Evolutionary conservation across 2,888 invertebrate genomes (phyloP).

Genomic region (Sympetrum striolatum): DNA sequence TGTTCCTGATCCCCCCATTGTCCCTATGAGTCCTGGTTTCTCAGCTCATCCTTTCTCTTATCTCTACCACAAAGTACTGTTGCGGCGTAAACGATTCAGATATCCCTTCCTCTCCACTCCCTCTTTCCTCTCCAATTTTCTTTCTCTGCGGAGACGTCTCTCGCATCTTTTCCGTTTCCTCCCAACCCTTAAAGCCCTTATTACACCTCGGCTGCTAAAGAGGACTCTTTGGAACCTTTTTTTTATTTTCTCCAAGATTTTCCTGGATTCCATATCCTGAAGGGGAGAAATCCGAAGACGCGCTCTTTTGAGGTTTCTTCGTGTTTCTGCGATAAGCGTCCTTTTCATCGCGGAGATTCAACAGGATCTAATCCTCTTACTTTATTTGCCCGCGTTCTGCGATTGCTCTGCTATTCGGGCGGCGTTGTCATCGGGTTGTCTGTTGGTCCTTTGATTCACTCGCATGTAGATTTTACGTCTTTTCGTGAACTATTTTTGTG

Average conservation of each 20-base stretch:
- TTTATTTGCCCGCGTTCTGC: background rate
- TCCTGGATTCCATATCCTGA: background rate
- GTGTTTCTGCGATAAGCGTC: background rate
- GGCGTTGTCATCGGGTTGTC: no score
- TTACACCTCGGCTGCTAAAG: background rate
- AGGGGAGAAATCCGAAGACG: background rate
- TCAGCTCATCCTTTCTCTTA: background rate
- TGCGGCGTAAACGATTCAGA: background rate
- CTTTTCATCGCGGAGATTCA: no score
- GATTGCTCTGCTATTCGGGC: no score
- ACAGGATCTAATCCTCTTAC: background rate
- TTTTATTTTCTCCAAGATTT: background rate
- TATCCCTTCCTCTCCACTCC: background rate
- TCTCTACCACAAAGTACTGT: slow-evolving; percentile 10
- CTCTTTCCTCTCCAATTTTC: background rate
- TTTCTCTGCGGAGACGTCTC: background rate
- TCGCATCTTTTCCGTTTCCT: background rate
- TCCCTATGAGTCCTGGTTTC: background rate
- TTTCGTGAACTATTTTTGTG: no score
- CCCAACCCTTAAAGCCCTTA: background rate
- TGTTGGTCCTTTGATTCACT: no score
- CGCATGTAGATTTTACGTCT: no score
- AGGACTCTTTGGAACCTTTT: background rate
- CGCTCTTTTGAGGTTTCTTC: background rate
- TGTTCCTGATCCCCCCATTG: background rate